A percentile compares a stretch with the other conserved stretches of the same genome.
Conservation (phyloP, 2,888 invertebrate genomes). For the Eristalis intricaria region DNA sequence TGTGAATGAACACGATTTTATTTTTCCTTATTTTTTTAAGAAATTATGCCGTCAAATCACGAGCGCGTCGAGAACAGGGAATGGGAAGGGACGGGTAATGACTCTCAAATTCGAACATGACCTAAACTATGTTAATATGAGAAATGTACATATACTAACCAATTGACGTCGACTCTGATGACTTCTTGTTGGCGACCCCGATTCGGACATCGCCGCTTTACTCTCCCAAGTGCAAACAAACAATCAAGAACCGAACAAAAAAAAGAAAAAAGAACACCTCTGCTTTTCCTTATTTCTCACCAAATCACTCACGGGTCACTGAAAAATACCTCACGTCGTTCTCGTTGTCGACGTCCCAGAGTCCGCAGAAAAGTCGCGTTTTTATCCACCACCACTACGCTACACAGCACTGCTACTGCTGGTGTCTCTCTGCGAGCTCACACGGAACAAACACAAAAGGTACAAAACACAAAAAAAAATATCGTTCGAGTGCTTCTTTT, state of each 20-base stretch:
- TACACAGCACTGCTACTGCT: conserved; percentile 21
- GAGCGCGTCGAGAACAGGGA: neutral
- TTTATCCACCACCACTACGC: conserved; percentile 59
- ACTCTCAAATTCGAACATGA: conserved; percentile 5
- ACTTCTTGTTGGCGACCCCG: conserved; percentile 77
- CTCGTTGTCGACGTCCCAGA: conserved; percentile 31
- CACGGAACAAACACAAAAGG: conserved; percentile 62
- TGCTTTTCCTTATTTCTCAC: conserved; percentile 49
- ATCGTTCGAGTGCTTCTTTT: conserved; percentile 43
- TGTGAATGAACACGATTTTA: neutral
- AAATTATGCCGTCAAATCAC: neutral
- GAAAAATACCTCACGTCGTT: conserved; percentile 56
- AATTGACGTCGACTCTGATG: conserved; percentile 79
- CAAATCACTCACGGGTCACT: conserved; percentile 54
- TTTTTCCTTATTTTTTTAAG: neutral
- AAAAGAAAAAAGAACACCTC: conserved; percentile 12
- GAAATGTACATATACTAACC: conserved; percentile 76
- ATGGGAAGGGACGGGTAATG: neutral
- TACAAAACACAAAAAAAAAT: conserved; percentile 54
- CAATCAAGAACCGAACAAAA: conserved; percentile 9
- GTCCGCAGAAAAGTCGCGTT: conserved; percentile 53
- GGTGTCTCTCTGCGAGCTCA: conserved; percentile 46
- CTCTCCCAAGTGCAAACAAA: conserved; percentile 35
- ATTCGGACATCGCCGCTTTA: conserved; percentile 79
- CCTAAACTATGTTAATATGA: conserved; percentile 13